These are phyloP conservation scores for Diachasmimorpha longicaudata DNA, from an alignment of 1,140 invertebrate species.

Conservation along the genomic window DNA sequence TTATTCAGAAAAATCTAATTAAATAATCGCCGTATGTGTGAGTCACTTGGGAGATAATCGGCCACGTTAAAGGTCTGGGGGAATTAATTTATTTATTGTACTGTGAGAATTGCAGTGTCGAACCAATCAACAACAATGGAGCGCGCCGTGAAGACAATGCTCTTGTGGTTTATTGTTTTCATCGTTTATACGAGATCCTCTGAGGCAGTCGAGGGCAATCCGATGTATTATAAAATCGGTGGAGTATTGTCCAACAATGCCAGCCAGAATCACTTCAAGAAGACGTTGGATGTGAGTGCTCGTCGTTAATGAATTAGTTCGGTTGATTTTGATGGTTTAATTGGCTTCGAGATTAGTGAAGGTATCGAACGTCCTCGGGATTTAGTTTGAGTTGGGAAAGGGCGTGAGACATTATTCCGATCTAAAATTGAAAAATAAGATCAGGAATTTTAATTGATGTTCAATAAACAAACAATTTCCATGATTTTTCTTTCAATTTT, in stretches of 20 bases:
- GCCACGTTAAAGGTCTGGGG: background rate
- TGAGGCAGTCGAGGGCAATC: constrained; percentile 61
- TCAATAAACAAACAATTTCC: too few relatives aligned
- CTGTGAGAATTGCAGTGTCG: background rate
- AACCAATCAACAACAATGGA: background rate
- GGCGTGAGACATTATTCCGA: too few relatives aligned
- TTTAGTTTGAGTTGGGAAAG: too few relatives aligned
- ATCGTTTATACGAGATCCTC: constrained; percentile 2
- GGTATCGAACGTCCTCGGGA: too few relatives aligned
- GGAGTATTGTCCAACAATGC: constrained; percentile 85
- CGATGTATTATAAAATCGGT: constrained; percentile 84
- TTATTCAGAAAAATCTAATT: background rate
- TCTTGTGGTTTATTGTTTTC: background rate
- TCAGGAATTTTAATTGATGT: too few relatives aligned
- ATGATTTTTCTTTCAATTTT: too few relatives aligned
- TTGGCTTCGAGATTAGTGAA: too few relatives aligned
- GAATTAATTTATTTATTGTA: background rate
- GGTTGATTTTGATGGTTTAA: background rate
- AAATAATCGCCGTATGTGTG: background rate
- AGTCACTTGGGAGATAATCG: background rate
- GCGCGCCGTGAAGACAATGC: background rate
- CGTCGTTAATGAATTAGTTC: background rate
- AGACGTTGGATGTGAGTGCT: constrained; percentile 78
- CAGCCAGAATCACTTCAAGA: constrained; percentile 77
- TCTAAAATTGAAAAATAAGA: too few relatives aligned